A percentile compares a stretch with the other conserved stretches of the same genome.
phyloP scores from a whole-genome alignment of 2,797 vertebrate genomes.

The Silurus lanzhouensis region DNA sequence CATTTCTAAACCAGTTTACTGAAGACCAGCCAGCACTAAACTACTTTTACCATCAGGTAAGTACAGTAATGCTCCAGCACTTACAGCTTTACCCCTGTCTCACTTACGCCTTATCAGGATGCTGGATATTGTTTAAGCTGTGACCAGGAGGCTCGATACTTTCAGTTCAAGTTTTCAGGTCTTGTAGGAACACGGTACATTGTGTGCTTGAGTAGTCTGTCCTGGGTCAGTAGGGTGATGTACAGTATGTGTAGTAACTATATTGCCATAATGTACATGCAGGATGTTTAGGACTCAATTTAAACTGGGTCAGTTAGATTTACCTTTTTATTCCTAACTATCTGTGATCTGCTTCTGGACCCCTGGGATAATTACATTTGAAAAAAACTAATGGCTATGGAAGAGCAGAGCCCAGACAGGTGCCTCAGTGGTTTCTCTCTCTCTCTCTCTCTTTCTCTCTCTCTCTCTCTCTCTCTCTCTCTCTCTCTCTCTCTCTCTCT shows the following conservation, averaged over 20 bases:
- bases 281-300: neutral
- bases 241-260: neutral
- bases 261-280: neutral
- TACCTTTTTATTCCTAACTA: neutral
- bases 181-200: neutral
- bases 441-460: neutral
- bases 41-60: conserved; percentile 99
- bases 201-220: neutral
- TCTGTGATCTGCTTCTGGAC: neutral
- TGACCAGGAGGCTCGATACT: neutral
- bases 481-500: neutral
- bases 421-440: neutral
- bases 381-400: neutral
- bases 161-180: neutral
- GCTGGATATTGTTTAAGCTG: neutral
- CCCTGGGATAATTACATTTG: neutral
- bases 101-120: neutral
- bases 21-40: conserved; percentile 97
- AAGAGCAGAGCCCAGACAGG: neutral
- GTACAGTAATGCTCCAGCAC: neutral
- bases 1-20: conserved; percentile 94
- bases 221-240: neutral
- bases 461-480: neutral
- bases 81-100: neutral
- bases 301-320: neutral